Evolutionary conservation across 2,113 vertebrate species (phyloP).

Genomic region (Corythornis madagascariensis): DNA sequence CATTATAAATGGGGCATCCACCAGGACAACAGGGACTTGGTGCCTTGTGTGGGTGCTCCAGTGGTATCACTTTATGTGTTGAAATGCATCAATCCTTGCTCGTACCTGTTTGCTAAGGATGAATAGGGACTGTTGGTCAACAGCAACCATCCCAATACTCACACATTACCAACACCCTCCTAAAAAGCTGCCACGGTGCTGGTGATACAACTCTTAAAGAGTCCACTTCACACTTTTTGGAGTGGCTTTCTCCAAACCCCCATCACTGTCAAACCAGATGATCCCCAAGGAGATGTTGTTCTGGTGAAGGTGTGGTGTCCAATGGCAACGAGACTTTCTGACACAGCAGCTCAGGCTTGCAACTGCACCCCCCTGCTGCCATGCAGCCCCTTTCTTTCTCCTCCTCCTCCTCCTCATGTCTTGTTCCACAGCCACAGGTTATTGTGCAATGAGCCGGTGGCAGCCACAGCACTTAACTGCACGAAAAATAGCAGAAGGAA

Average conservation of each 20-base stretch:
- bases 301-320: not conserved
- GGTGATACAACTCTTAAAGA: not conserved
- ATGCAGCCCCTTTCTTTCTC: not conserved
- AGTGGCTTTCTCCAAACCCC: not conserved
- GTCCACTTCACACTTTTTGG: not conserved
- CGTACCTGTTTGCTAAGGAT: not conserved
- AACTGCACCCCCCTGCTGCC: not conserved
- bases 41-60: not conserved
- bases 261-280: not conserved
- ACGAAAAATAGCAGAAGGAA: conserved; percentile 57
- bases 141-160: not conserved
- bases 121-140: not conserved
- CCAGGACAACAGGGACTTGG: accelerated
- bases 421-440: not conserved
- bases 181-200: not conserved
- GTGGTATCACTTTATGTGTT: accelerated
- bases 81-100: not conserved
- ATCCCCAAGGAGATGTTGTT: not conserved
- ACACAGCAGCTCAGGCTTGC: not conserved
- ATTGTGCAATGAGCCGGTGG: not conserved
- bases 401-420: not conserved
- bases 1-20: not conserved
- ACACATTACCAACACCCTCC: not conserved
- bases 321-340: not conserved
- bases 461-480: not conserved